Evolutionary conservation across 2,888 invertebrate genomes (phyloP).

Genomic region (Schrankia costaestrigalis): DNA sequence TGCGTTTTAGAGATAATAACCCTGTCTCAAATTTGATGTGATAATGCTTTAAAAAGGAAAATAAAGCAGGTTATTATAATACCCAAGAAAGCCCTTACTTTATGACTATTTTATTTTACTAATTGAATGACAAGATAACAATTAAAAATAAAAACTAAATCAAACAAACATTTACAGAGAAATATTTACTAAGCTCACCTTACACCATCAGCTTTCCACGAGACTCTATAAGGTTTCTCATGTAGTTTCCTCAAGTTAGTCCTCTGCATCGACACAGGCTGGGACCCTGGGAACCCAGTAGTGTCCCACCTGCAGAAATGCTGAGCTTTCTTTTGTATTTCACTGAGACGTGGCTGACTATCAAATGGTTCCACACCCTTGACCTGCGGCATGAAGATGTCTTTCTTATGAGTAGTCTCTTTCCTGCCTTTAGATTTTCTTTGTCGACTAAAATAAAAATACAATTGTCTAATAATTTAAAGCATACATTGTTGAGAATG

Average conservation of each 20-base stretch:
- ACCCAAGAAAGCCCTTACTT: too few relatives aligned
- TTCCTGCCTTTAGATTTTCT: conserved; percentile 65
- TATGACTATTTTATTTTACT: too few relatives aligned
- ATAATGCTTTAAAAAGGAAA: too few relatives aligned
- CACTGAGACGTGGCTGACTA: conserved; percentile 79
- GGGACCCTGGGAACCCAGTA: conserved; percentile 96
- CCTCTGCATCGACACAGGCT: conserved; percentile 97
- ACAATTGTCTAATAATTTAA: too few relatives aligned
- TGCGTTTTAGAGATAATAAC: too few relatives aligned
- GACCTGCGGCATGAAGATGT: conserved; percentile 93
- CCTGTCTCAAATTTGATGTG: too few relatives aligned
- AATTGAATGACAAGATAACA: too few relatives aligned
- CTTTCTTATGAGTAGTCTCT: conserved; percentile 82
- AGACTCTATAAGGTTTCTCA: conserved; percentile 94
- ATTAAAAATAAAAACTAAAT: too few relatives aligned
- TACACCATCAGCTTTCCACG: conserved; percentile 99
- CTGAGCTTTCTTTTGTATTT: conserved; percentile 87
- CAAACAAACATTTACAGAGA: neutral
- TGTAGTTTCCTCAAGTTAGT: conserved; percentile 88
- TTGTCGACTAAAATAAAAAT: conserved; percentile 18
- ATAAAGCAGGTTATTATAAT: too few relatives aligned
- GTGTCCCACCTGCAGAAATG: conserved; percentile 89
- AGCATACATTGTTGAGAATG: too few relatives aligned
- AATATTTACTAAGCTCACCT: conserved; percentile 76
- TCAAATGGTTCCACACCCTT: conserved; percentile 87